Conservation (phyloP, 2,113 vertebrate genomes). For the Microtus ochrogaster region DNA sequence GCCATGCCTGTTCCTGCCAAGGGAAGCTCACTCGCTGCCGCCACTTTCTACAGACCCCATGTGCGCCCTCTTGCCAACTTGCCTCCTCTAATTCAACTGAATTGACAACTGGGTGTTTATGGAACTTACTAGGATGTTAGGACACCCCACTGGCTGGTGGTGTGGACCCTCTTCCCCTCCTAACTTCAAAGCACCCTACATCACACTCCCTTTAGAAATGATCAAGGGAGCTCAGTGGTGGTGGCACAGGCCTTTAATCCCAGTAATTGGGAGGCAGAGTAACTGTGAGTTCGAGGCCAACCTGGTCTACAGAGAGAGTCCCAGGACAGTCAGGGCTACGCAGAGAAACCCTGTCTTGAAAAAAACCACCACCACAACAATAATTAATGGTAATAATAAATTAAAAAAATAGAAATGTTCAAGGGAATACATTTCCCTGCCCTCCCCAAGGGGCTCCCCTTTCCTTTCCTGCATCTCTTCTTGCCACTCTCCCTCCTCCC, state of each 20-base stretch:
- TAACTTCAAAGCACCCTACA: neutral
- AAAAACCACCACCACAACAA: neutral
- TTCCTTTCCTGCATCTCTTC: fast-evolving
- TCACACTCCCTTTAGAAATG: neutral
- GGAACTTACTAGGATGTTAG: neutral
- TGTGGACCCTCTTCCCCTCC: neutral
- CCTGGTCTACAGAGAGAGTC: neutral
- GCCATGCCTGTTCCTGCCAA: fast-evolving
- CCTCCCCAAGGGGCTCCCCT: neutral
- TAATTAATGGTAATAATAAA: neutral
- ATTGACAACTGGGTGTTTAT: neutral
- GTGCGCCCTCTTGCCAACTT: neutral
- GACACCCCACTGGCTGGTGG: too few species aligned
- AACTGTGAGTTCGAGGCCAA: neutral
- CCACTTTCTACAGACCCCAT: neutral
- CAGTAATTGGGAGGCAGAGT: neutral
- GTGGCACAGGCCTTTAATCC: neutral
- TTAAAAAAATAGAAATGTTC: neutral
- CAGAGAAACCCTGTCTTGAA: neutral
- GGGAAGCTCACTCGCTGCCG: too few species aligned
- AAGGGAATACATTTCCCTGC: neutral
- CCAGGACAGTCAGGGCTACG: neutral
- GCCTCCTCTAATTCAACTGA: too few species aligned
- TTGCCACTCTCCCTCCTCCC: neutral
- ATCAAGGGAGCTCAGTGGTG: neutral